Percentiles rank a stretch among this genome's conserved stretches.
These are phyloP conservation scores for Hipposideros armiger DNA, from an alignment of 2,113 vertebrate species.

Conservation along the genomic window DNA sequence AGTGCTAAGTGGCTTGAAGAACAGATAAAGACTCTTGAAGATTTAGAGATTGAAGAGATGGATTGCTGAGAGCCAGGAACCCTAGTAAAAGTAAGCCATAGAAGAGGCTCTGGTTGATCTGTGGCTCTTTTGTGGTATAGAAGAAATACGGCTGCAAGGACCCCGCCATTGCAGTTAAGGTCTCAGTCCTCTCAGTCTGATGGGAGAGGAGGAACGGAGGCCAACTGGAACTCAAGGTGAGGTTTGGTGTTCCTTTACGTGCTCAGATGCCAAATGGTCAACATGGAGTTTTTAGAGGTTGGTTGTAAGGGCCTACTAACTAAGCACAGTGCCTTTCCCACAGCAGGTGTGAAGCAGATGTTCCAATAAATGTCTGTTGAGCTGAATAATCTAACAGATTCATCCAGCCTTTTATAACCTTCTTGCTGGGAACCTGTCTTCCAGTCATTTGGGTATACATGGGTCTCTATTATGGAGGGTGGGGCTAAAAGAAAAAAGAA, in stretches of 20 bases:
- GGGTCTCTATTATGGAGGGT: not conserved
- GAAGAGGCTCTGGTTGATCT: not conserved
- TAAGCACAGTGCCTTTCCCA: constrained; percentile 30
- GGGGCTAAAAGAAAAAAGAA: not conserved
- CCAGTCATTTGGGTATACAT: not conserved
- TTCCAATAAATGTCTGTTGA: not conserved
- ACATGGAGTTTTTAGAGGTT: not conserved
- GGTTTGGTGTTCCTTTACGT: not conserved
- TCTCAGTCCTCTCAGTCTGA: not conserved
- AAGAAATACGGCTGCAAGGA: not conserved
- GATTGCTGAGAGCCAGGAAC: not conserved
- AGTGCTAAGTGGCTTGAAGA: not conserved
- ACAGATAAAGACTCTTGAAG: not conserved
- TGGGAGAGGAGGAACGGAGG: not conserved
- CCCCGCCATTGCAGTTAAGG: not conserved
- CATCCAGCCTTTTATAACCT: constrained; percentile 15
- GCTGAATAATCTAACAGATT: constrained; percentile 36
- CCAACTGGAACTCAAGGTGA: not conserved
- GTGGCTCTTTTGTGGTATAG: not conserved
- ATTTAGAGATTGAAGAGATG: not conserved
- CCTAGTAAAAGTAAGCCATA: not conserved
- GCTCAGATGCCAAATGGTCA: not conserved
- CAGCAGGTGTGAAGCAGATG: not conserved
- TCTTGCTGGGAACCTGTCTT: constrained; percentile 46
- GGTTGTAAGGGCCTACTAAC: not conserved